Evolutionary conservation across 2,113 vertebrate species (phyloP), one percentile per base, ranked within the genome.

Genomic region (Oriolus oriolus): DNA sequence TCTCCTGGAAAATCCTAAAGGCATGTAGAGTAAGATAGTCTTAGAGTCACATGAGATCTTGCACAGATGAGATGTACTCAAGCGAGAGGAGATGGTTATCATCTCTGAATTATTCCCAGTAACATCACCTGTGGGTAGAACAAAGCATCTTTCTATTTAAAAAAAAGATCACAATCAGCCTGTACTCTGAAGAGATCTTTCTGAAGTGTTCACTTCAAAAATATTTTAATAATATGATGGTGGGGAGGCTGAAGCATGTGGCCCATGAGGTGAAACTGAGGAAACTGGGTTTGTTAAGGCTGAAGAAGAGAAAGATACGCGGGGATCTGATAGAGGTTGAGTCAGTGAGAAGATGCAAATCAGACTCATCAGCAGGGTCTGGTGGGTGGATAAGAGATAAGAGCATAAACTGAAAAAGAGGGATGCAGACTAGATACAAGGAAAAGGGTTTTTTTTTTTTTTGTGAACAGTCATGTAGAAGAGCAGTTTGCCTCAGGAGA

Each of bases 381-480:
- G 21, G 23, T 59, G 53, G 35, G 18, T 50, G 49, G 24, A 1
- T 15, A 24, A 44, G 37, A 47, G 21, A 14, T 4, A 60, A n/a
- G 10, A 71, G 12, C 13, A 50, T 21, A 18, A 28, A 47, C 6
- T 63, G n/a, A 53, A 83, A 63, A 17, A 42, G 22, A 50, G 50
- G 39, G 16, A 24, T 37, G n/a, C 24, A 54, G n/a, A 31, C 2
- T 22, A 24, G 6, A 30, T 2, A 27, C 7, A 47, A 50, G 9
- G 6, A 53, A 37, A 60, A 47, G 0, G n/a, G n/a, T n/a, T n/a
- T 1, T 8, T 49, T 52, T 63, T 37, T 3, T 4, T 7, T 44
- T 1, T 30, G 2, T 75, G 42, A 18, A n/a, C 10, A 30, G 16
- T 52, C 41, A 31, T 0, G 0, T 24, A 59, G 26, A 50, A 22